A percentile compares a stretch with the other conserved stretches of the same genome.
These are phyloP conservation scores for Sebastes hubbsi DNA, from an alignment of 2,797 vertebrate species.

Conservation along the genomic window DNA sequence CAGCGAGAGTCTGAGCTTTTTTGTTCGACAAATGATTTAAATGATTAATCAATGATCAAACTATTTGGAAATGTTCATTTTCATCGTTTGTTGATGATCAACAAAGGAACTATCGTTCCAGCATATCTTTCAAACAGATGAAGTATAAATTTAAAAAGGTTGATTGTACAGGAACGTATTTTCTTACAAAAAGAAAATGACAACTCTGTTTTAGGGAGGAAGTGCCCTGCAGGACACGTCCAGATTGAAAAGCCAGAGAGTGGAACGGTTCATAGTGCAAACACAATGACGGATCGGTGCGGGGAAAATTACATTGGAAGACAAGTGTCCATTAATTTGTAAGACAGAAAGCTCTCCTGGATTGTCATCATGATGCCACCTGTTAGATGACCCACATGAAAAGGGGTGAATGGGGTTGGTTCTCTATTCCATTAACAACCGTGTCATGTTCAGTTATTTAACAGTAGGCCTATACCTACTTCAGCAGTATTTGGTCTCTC, in stretches of 20 bases:
- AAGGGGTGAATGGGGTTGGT: constrained; percentile 13
- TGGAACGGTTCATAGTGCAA: constrained; percentile 31
- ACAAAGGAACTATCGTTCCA: neutral
- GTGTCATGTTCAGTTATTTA: constrained; percentile 3
- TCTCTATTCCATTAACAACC: constrained; percentile 23
- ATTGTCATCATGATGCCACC: constrained; percentile 48
- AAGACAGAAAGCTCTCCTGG: constrained; percentile 30
- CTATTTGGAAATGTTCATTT: neutral
- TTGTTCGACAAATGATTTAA: neutral
- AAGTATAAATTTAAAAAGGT: neutral
- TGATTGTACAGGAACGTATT: neutral
- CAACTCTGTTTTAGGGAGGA: neutral
- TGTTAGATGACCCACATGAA: constrained; percentile 49
- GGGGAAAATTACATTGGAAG: constrained; percentile 52
- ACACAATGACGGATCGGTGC: constrained; percentile 34
- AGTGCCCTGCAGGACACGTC: neutral
- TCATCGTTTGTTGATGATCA: neutral
- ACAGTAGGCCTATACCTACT: neutral
- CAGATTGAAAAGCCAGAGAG: constrained; percentile 33
- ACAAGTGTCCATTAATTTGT: constrained; percentile 49
- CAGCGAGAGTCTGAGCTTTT: neutral
- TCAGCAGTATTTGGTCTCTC: neutral
- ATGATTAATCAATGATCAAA: neutral
- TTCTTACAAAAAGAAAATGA: neutral
- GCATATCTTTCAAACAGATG: neutral